Base-by-base conservation (phyloP, 2,888 invertebrate species). In the Tetragonula carbonaria region DNA sequence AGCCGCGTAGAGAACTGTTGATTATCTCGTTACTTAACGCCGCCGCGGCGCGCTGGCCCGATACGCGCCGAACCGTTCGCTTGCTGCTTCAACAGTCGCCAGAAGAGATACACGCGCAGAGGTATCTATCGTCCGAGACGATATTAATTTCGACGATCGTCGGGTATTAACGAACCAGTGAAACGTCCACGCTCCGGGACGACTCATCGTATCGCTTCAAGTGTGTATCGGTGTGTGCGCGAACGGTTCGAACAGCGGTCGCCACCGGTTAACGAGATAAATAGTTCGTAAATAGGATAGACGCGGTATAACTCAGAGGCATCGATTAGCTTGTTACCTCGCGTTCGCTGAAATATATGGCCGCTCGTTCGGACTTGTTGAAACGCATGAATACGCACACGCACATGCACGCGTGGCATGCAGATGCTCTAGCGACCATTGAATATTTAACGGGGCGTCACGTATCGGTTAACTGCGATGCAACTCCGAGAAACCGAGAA, bases 1-100 rank as follows among this genome's bases (percentile, higher is more conserved):
- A 82, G 76, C 75, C 80, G 72, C 45, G 45, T 45, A 75, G 78
- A 70, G 73, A 76, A 65, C 72, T 80, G 79, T 82, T 86, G 90
- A 90, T 90, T 90, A 90, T 90, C 90, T 87, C 85, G 90, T 90
- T 90, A 88, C 88, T 88, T 84, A 82, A 80, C 78, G 78, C 77
- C 45, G 45, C 45, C 45, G 45, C 8, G 45, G 8, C 8, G 45
- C 45, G 45, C 45, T 53, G 50, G 59, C 63, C 79, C 74, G 73
- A 77, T 78, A 73, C 78, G 81, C 51, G 45, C 8, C 45, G 77
- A 23, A 51, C 16, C 55, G 51, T 74, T 23, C 8, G 28, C 6
- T 63, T 14, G 73, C 18, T 53, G 14, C 23, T 28, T 23, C 23
- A 51, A 28, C 73, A 16, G 38, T 74, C 66, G 79, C 63, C 66